Percentiles rank a stretch among this genome's conserved stretches.
These are phyloP conservation scores for Vespertilio murinus DNA, from an alignment of 2,797 vertebrate genomes.

Conservation along the genomic window DNA sequence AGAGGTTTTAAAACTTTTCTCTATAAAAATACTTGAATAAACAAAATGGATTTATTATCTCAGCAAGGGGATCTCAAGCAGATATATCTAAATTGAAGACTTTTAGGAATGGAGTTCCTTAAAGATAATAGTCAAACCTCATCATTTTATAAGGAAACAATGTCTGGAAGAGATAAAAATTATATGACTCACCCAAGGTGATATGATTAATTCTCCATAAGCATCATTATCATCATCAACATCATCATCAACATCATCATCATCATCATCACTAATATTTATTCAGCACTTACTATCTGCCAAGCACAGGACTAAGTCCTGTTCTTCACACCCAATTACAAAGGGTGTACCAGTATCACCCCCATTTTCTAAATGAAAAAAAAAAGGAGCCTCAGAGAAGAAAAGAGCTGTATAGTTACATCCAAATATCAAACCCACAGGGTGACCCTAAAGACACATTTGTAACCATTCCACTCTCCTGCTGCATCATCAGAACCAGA, in stretches of 20 bases:
- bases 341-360: background rate
- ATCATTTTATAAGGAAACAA: background rate
- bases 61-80: background rate
- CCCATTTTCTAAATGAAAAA: background rate
- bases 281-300: background rate
- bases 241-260: background rate
- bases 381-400: background rate
- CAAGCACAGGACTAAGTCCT: background rate
- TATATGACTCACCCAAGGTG: background rate
- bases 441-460: background rate
- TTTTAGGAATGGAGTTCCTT: background rate
- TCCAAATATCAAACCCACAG: background rate
- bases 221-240: background rate
- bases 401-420: background rate
- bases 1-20: conserved; percentile 8
- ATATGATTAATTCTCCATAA: background rate
- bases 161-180: background rate
- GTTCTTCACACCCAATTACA: background rate
- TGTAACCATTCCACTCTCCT: background rate
- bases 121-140: background rate
- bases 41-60: background rate
- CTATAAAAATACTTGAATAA: conserved; percentile 38
- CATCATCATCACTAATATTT: background rate
- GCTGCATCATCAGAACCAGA: rapidly evolving
- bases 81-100: background rate